Conservation (phyloP, 2,888 invertebrate species). For the Amphipyra berbera region DNA sequence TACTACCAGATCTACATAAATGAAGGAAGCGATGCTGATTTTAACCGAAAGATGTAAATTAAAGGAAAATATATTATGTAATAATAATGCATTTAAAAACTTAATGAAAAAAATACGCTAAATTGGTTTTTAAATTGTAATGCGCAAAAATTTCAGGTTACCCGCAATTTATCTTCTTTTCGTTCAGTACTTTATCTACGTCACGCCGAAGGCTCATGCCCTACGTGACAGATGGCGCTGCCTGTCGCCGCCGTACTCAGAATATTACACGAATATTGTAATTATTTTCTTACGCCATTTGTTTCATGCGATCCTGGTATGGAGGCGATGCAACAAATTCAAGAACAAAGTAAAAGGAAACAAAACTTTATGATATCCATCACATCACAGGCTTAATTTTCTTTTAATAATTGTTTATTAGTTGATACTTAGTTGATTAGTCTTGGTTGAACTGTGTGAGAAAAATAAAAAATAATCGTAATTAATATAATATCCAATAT, state of each 20-base stretch:
- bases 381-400: too few relatives aligned
- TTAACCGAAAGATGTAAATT: too few relatives aligned
- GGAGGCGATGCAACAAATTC: conserved; percentile 32
- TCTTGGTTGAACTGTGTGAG: too few relatives aligned
- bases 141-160: conserved; percentile 3
- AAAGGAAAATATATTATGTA: too few relatives aligned
- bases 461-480: too few relatives aligned
- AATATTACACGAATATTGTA: neutral
- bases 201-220: neutral
- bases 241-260: neutral
- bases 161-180: conserved; percentile 5
- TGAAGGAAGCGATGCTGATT: neutral
- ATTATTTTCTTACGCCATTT: conserved; percentile 5
- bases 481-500: too few relatives aligned
- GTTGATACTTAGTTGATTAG: too few relatives aligned
- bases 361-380: conserved; percentile 1
- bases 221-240: conserved; percentile 19
- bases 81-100: too few relatives aligned
- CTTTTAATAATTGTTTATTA: too few relatives aligned
- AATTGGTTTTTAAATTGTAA: neutral
- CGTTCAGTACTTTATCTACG: conserved; percentile 4
- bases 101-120: too few relatives aligned
- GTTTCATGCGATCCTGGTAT: conserved; percentile 33
- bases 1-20: conserved; percentile 28
- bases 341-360: conserved; percentile 24